Base-by-base conservation (phyloP, 2,888 invertebrate genomes). In the Hofmannophila pseudospretella region DNA sequence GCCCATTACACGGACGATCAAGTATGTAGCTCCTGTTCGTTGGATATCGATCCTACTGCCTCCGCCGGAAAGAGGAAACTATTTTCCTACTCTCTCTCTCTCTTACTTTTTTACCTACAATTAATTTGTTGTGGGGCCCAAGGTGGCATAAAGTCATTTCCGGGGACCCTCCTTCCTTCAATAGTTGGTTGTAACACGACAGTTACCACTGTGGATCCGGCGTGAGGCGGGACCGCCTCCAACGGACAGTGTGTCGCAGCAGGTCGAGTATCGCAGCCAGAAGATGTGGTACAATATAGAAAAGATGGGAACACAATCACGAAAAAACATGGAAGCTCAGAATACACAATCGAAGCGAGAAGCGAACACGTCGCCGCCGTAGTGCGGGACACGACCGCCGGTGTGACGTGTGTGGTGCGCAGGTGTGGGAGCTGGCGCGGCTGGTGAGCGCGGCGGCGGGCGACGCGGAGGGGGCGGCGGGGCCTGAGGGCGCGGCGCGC, bases 401-500 rank as follows among this genome's bases (percentile, higher is more conserved):
- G 11, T 5, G 4, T 23, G 23, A 3, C 5, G 27, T 11, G 27
- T 10, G 12, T 10, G 2, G 12, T 27, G 27, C 7, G 7, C 27
- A 27, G 27, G 27, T 27, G 27, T 10, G 10, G 27, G 10, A 4
- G 7, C 7, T 27, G 11, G 10, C 27, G 27, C 27, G 27, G 1
- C 11, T 11, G 11, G 11, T 27, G 12, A 11, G 27, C 10, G 26
- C 9, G 10, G 26, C 10, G 2, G 26, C 9, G 9, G 26, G 10
- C 10, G 27, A 25, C 7, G 22, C 14, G 1, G 34, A 30, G 29
- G 10, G 34, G 31, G 22, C 19, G 5, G 23, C 8, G n/a, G 23
- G 14, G 10, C 16, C 32, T 37, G 34, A n/a, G 11, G 10, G 11
- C 10, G 23, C 32, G 4, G 23, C 38, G 19, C 32, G 19, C 1